phyloP scores from a whole-genome alignment of 2,113 vertebrate species.

The Canis aureus region DNA sequence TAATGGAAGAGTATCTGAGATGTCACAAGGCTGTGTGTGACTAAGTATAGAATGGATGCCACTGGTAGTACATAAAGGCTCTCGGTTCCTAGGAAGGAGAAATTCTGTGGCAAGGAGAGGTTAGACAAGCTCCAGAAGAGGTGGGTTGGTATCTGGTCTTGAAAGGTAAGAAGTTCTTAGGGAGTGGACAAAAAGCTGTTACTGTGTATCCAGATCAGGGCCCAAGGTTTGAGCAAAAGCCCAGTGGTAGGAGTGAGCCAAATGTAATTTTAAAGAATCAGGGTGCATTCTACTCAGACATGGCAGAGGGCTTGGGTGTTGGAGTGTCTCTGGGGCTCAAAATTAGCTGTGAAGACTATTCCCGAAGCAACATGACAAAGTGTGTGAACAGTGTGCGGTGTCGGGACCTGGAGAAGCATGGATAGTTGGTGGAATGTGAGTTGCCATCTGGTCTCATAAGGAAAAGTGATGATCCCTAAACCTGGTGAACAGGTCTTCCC shows the following conservation, averaged over 20 bases:
- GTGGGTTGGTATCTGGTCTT: not conserved
- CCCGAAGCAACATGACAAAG: not conserved
- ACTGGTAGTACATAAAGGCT: not conserved
- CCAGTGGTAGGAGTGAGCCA: not conserved
- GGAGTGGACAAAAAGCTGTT: not conserved
- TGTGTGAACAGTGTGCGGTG: not conserved
- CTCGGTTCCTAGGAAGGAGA: conserved; percentile 57
- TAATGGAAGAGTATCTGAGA: conserved; percentile 34
- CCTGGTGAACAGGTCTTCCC: not conserved
- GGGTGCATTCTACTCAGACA: not conserved
- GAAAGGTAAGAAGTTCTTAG: not conserved
- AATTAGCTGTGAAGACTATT: not conserved
- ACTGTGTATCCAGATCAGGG: not conserved
- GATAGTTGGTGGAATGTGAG: not conserved
- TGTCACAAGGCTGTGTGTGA: conserved; percentile 65
- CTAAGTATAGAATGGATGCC: conserved; percentile 29
- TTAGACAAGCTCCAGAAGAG: not conserved
- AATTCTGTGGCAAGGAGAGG: conserved; percentile 13
- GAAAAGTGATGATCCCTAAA: not conserved
- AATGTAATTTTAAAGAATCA: not conserved
- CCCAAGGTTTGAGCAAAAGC: not conserved
- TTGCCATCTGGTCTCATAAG: accelerated
- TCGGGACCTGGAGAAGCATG: not conserved
- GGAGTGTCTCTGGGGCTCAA: not conserved
- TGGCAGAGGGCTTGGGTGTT: not conserved